Evolutionary conservation across 2,888 invertebrate species (phyloP), one percentile per base, ranked within the genome.

Genomic region (Vanessa cardui): DNA sequence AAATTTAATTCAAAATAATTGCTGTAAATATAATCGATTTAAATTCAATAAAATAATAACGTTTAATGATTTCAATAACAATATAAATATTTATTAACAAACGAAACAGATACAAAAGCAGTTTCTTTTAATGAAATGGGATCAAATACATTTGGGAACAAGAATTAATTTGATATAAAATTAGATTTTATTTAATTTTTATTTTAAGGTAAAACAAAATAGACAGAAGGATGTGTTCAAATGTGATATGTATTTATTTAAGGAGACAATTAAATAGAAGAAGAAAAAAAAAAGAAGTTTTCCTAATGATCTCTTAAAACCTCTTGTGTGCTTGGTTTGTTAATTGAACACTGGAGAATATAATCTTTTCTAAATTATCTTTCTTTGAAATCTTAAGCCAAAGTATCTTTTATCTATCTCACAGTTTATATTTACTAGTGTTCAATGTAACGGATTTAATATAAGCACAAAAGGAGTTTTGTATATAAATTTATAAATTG

Each of bases 261-360:
- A 89, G 90, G 82, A 83, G 82, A 79, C 77, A 81, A 81, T 83
- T 79, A 81, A 83, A 80, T 85, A 71, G 66, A 71, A 86, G 82
- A 79, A 90, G 70, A 86, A 81, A 70, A 86, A 82, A 79, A 91
- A 72, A 86, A 81, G 78, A 83, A 91, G 91, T 91, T 92, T 92
- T 92, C 91, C 88, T 81, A 90, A 91, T 92, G 92, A 92, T 92
- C 92, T 92, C 92, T 89, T 78, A 88, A 83, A 89, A 89, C 88
- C 91, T 92, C 92, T 92, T 89, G 87, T 80, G 80, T 89, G 91
- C 86, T 81, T 80, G 77, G 76, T 61, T 64, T 65, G 33, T 66
- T 58, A n/a, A 54, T 62, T 58, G 58, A 80, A 75, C 79, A 78
- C 77, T 74, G 73, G 76, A 77, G 72, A 69, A 73, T 52, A 68